Conservation (phyloP, 2,113 vertebrate genomes). For the Rallus limicola region DNA sequence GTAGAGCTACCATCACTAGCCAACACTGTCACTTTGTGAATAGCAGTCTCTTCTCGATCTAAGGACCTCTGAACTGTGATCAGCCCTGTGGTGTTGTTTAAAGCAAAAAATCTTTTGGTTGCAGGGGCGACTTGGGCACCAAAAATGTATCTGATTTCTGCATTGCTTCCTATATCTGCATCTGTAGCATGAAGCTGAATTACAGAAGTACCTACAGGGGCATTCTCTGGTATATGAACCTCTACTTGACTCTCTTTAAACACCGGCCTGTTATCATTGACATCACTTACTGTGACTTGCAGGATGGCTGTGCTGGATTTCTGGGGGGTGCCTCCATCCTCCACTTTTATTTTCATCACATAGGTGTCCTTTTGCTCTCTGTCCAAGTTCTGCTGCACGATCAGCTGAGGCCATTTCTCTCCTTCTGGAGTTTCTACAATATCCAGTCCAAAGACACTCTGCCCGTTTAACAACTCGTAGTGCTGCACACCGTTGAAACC, state of each 20-base stretch:
- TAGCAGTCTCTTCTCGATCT: constrained; percentile 95
- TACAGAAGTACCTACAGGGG: constrained; percentile 92
- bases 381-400: constrained; percentile 98
- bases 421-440: constrained; percentile 98
- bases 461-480: constrained; percentile 95
- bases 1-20: constrained; percentile 98
- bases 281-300: constrained; percentile 97
- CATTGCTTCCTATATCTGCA: constrained; percentile 95
- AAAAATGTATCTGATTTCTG: constrained; percentile 96
- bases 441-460: constrained; percentile 96
- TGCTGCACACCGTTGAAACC: constrained; percentile 98
- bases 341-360: constrained; percentile 99
- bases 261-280: constrained; percentile 96
- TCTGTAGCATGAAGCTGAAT: constrained; percentile 96
- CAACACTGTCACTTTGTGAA: constrained; percentile 96
- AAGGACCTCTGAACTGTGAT: constrained; percentile 95
- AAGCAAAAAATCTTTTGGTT: constrained; percentile 95
- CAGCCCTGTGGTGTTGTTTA: constrained; percentile 93
- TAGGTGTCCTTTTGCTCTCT: constrained; percentile 98
- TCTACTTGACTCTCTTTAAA: constrained; percentile 97
- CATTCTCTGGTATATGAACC: constrained; percentile 95
- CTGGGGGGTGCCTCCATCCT: constrained; percentile 95
- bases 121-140: constrained; percentile 93
- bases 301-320: constrained; percentile 99
- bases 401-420: constrained; percentile 99